These are phyloP conservation scores for Amia ocellicauda DNA, from an alignment of 2,113 vertebrate species.

Conservation along the genomic window DNA sequence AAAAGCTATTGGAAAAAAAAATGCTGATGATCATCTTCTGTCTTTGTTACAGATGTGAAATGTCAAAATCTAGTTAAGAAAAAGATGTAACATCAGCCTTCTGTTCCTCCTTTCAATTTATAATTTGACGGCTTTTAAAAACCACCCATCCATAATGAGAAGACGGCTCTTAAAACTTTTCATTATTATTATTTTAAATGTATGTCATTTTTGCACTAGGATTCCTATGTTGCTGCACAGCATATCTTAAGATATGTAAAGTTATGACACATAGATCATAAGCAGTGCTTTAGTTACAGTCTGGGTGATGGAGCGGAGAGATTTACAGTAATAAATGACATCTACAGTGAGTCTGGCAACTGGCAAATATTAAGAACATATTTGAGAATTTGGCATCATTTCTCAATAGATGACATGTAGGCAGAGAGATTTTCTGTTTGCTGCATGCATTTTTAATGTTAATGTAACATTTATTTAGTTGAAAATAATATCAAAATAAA, in stretches of 20 bases:
- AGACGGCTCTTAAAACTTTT: slow-evolving; percentile 32
- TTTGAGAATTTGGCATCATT: slow-evolving; percentile 36
- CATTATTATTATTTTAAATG: slow-evolving; percentile 27
- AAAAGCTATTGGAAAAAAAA: too few relatives aligned
- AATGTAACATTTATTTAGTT: too few relatives aligned
- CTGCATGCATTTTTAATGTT: too few relatives aligned
- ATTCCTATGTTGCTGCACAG: too few relatives aligned
- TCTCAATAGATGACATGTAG: slow-evolving; percentile 40
- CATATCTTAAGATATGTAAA: slow-evolving; percentile 47
- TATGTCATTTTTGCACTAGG: too few relatives aligned
- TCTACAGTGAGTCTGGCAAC: slow-evolving; percentile 41
- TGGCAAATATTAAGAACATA: slow-evolving; percentile 33
- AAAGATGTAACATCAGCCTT: too few relatives aligned
- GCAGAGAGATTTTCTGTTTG: slow-evolving; percentile 38
- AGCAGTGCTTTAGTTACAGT: slow-evolving; percentile 38
- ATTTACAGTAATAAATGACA: too few relatives aligned
- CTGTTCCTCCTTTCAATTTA: neutral
- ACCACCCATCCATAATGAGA: slow-evolving; percentile 35
- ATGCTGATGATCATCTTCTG: too few relatives aligned
- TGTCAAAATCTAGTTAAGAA: too few relatives aligned
- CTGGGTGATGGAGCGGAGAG: slow-evolving; percentile 45
- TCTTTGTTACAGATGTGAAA: too few relatives aligned
- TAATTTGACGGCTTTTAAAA: slow-evolving; percentile 14
- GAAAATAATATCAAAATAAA: too few relatives aligned
- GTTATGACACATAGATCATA: slow-evolving; percentile 15